These are phyloP conservation scores for Sebastes hubbsi DNA, from an alignment of 2,797 vertebrate species.

Conservation along the genomic window DNA sequence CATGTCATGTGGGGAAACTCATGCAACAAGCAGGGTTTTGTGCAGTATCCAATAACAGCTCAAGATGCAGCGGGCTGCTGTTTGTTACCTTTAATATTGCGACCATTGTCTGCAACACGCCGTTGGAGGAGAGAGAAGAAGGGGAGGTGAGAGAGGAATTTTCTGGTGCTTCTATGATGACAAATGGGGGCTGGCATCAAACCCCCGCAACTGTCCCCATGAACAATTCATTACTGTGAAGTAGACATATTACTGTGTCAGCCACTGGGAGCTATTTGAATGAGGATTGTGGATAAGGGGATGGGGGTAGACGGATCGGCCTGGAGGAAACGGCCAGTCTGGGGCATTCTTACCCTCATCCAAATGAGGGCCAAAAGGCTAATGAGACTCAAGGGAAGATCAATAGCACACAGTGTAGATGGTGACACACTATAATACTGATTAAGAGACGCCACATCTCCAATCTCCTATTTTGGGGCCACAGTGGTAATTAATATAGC, in stretches of 20 bases:
- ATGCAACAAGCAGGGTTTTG: slow-evolving; percentile 81
- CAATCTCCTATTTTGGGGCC: slow-evolving; percentile 14
- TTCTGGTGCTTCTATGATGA: slow-evolving; percentile 50
- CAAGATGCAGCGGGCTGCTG: slow-evolving; percentile 66
- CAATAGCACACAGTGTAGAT: slow-evolving; percentile 32
- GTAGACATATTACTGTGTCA: slow-evolving; percentile 60
- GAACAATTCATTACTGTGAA: slow-evolving; percentile 67
- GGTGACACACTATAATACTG: slow-evolving; percentile 32
- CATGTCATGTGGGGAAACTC: slow-evolving; percentile 58
- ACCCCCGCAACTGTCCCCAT: slow-evolving; percentile 12
- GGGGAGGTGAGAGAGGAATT: slow-evolving; percentile 22
- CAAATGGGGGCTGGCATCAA: slow-evolving; percentile 52
- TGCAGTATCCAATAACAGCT: slow-evolving; percentile 48
- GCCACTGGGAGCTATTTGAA: slow-evolving; percentile 45
- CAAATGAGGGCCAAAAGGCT: slow-evolving; percentile 54
- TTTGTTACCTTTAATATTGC: slow-evolving; percentile 94
- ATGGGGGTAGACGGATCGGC: slow-evolving; percentile 30
- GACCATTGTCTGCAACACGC: slow-evolving; percentile 92
- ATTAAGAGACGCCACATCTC: slow-evolving; percentile 22
- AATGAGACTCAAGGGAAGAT: slow-evolving; percentile 52
- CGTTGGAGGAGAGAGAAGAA: slow-evolving; percentile 20
- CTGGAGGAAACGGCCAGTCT: slow-evolving; percentile 36
- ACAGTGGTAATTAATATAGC: slow-evolving; percentile 7
- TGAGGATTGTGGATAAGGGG: slow-evolving; percentile 38
- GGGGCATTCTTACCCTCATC: slow-evolving; percentile 31